Evolutionary conservation across 2,797 vertebrate genomes (phyloP).

Genomic region (Knipowitschia caucasica): DNA sequence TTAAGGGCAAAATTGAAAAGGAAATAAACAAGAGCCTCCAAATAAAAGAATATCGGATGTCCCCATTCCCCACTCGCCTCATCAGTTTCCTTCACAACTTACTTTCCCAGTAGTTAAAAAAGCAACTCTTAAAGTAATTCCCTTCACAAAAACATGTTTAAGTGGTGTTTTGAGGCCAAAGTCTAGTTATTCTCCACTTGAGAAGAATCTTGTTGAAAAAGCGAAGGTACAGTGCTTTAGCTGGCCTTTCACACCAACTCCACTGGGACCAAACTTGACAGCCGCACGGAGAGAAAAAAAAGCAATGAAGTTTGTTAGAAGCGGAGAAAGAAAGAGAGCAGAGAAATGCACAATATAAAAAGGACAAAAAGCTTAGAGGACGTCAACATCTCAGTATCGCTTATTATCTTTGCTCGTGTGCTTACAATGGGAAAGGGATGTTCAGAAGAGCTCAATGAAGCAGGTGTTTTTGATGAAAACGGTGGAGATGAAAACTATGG

Average conservation of each 20-base stretch:
- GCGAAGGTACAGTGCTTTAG: conserved; percentile 51
- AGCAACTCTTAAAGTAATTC: conserved; percentile 65
- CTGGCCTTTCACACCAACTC: conserved; percentile 63
- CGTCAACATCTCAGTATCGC: conserved; percentile 23
- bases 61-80: conserved; percentile 39
- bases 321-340: conserved; percentile 22
- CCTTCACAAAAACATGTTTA: conserved; percentile 51
- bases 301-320: conserved; percentile 43
- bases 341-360: conserved; percentile 26
- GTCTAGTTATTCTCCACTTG: conserved; percentile 33
- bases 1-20: conserved; percentile 68
- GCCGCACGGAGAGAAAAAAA: conserved; percentile 28
- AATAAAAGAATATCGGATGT: conserved; percentile 68
- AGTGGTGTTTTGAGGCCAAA: conserved; percentile 38
- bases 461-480: conserved; percentile 56
- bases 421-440: conserved; percentile 19
- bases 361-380: conserved; percentile 24
- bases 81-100: conserved; percentile 62
- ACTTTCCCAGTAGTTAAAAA: conserved; percentile 62
- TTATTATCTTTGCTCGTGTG: conserved; percentile 23
- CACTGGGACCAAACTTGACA: conserved; percentile 60
- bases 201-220: conserved; percentile 49
- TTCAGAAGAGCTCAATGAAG: conserved; percentile 30
- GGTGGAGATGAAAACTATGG: conserved; percentile 33
- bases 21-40: conserved; percentile 64